A percentile compares a stretch with the other conserved stretches of the same genome.
Evolutionary conservation across 1,140 invertebrate genomes (phyloP).

Genomic region (Nomia melanderi): DNA sequence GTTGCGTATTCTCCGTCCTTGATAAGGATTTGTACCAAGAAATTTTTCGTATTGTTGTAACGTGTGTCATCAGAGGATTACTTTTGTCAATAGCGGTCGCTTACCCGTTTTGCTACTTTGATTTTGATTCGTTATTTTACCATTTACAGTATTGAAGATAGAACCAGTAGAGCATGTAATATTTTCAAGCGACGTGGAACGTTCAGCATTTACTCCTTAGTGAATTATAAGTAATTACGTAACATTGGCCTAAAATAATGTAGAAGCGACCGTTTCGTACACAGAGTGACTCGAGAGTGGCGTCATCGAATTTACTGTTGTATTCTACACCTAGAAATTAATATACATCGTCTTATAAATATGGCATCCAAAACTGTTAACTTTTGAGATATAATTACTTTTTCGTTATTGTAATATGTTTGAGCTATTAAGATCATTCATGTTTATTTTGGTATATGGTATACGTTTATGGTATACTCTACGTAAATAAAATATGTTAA

Average conservation of each 20-base stretch:
- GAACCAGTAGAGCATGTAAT: conserved; percentile 13
- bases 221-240: conserved; percentile 8
- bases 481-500: not conserved
- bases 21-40: conserved; percentile 53
- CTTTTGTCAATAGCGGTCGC: conserved; percentile 34
- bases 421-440: not conserved
- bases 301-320: conserved; percentile 1
- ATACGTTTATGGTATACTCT: not conserved
- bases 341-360: not conserved
- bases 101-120: conserved; percentile 18
- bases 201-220: conserved; percentile 22
- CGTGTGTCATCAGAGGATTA: conserved; percentile 17
- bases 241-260: conserved; percentile 24
- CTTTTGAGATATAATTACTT: not conserved
- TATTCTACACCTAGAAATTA: not conserved
- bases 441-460: not conserved
- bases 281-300: not conserved
- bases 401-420: not conserved
- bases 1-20: conserved; percentile 53
- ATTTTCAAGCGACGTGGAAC: not conserved
- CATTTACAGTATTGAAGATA: not conserved
- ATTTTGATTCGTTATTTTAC: conserved; percentile 19
- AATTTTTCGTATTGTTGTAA: conserved; percentile 32
- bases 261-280: conserved; percentile 34
- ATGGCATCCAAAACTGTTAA: not conserved